These are phyloP conservation scores for Megastigmus dorsalis DNA, from an alignment of 2,888 invertebrate genomes.

Conservation along the genomic window DNA sequence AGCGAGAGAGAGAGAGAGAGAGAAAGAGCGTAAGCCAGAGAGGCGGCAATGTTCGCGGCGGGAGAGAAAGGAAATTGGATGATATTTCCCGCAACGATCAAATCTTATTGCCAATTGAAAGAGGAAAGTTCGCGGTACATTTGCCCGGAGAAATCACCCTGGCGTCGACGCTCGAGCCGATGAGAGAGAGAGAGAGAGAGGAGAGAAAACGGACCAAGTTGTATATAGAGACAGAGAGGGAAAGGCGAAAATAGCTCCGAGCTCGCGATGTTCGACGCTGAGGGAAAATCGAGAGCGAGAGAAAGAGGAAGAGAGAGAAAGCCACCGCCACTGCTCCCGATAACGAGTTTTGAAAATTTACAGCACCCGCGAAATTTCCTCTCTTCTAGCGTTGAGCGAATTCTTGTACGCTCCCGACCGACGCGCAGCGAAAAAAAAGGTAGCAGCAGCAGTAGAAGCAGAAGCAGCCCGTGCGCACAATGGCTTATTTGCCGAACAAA, in stretches of 20 bases:
- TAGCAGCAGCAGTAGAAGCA: no score
- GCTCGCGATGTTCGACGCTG: slow-evolving; percentile 48
- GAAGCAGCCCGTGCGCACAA: slow-evolving; percentile 14
- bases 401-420: no score
- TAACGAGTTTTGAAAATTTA: slow-evolving; percentile 58
- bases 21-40: slow-evolving; percentile 35
- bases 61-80: slow-evolving; percentile 71
- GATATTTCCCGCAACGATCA: slow-evolving; percentile 73
- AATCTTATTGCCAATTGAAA: slow-evolving; percentile 73
- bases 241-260: slow-evolving; percentile 61
- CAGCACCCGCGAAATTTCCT: slow-evolving; percentile 27
- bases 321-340: slow-evolving; percentile 57
- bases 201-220: background rate
- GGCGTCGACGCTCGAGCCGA: slow-evolving; percentile 46
- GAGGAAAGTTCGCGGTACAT: slow-evolving; percentile 72
- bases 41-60: slow-evolving; percentile 60
- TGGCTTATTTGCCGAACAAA: slow-evolving; percentile 43
- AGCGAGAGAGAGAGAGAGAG: slow-evolving; percentile 20
- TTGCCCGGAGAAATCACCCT: slow-evolving; percentile 68
- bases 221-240: slow-evolving; percentile 56
- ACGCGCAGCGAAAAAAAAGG: background rate
- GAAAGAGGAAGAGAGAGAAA: no score
- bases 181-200: slow-evolving; percentile 39
- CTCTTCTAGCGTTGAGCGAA: background rate
- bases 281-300: slow-evolving; percentile 54